These are phyloP conservation scores for Drosophila sordidula DNA, from an alignment of 2,888 invertebrate genomes.

Conservation along the genomic window DNA sequence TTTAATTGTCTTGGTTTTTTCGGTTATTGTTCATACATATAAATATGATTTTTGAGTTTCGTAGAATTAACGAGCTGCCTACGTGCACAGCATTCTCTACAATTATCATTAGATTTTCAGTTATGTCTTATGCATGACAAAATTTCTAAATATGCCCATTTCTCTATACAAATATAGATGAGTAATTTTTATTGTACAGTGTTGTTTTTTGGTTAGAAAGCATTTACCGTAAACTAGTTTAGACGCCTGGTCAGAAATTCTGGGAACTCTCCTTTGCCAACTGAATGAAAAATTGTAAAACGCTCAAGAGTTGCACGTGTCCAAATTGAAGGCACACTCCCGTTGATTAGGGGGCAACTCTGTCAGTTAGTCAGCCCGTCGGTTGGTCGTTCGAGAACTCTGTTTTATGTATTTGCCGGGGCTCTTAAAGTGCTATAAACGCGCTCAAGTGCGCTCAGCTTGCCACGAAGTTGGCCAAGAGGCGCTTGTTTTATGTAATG, in stretches of 20 bases:
- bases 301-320: conserved; percentile 65
- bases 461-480: conserved; percentile 35
- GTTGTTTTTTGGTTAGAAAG: conserved; percentile 6
- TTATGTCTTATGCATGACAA: conserved; percentile 53
- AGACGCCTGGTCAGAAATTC: conserved; percentile 54
- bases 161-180: not conserved
- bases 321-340: conserved; percentile 72
- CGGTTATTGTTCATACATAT: conserved; percentile 46
- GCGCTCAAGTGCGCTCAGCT: conserved; percentile 50
- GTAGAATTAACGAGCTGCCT: conserved; percentile 70
- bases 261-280: conserved; percentile 46
- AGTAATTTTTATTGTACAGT: not conserved
- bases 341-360: conserved; percentile 11
- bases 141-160: conserved; percentile 30
- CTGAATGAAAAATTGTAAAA: conserved; percentile 58
- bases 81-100: conserved; percentile 69
- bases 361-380: not conserved
- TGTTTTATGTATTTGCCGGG: conserved; percentile 55
- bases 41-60: conserved; percentile 74
- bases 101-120: conserved; percentile 33
- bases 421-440: conserved; percentile 72
- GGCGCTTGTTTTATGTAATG: conserved; percentile 34
- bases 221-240: conserved; percentile 66
- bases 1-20: conserved; percentile 69
- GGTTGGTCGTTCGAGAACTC: conserved; percentile 20